A percentile compares a stretch with the other conserved stretches of the same genome.
Evolutionary conservation across 1,140 invertebrate genomes (phyloP).

Genomic region (Trichonephila clavata): DNA sequence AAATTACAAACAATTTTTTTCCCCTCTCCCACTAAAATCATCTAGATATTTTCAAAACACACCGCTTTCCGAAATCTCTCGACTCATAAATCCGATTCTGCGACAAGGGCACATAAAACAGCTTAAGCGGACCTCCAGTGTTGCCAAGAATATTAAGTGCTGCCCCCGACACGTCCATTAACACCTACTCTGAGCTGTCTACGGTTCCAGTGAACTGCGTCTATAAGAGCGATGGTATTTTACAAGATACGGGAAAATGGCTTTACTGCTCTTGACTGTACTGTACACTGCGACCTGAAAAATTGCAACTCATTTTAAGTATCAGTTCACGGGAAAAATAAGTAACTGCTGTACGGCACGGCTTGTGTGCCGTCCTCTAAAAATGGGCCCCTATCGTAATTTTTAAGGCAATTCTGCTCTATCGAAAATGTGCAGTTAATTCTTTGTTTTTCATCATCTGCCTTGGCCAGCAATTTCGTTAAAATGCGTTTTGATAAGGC

Average conservation of each 20-base stretch:
- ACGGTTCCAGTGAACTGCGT: not conserved
- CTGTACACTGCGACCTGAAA: constrained; percentile 8
- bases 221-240: constrained; percentile 22
- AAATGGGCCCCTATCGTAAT: constrained; percentile 47
- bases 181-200: not conserved
- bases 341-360: not conserved
- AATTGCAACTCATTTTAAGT: constrained; percentile 52
- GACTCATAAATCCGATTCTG: not conserved
- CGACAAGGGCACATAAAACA: constrained; percentile 17
- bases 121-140: not conserved
- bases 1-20: constrained; percentile 17
- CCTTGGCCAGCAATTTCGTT: constrained; percentile 20
- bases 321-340: constrained; percentile 35
- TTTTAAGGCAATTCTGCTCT: constrained; percentile 49
- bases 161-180: not conserved
- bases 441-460: constrained; percentile 45
- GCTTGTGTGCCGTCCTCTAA: not conserved
- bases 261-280: constrained; percentile 1
- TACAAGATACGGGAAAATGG: constrained; percentile 30
- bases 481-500: constrained; percentile 36
- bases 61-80: not conserved
- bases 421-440: constrained; percentile 51
- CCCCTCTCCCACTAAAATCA: not conserved
- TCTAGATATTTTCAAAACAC: not conserved
- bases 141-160: constrained; percentile 4